Conservation (phyloP, 2,797 vertebrate genomes). For the Pogonophryne albipinna region DNA sequence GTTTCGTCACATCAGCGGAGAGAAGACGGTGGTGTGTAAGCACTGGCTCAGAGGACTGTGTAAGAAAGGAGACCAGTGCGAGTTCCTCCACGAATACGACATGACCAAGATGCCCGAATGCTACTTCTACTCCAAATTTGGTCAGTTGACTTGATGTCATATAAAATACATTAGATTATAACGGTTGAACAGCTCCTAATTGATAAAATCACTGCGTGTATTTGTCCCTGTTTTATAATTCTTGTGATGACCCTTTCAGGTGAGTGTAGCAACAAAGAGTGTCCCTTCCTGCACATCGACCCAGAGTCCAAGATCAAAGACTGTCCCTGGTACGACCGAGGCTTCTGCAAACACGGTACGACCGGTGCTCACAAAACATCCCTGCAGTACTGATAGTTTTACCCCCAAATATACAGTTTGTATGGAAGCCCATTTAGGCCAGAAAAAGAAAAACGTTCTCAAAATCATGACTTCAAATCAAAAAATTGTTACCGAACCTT, state of each 20-base stretch:
- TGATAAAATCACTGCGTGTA: not conserved
- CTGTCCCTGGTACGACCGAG: slow-evolving; percentile 99
- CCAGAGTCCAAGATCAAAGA: slow-evolving; percentile 99
- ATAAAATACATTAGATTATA: not conserved
- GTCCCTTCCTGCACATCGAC: slow-evolving; percentile 98
- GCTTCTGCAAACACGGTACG: slow-evolving; percentile 98
- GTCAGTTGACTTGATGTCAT: slow-evolving; percentile 76
- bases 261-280: slow-evolving; percentile 99
- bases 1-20: slow-evolving; percentile 97
- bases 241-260: slow-evolving; percentile 81
- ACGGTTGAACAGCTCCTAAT: not conserved
- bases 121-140: slow-evolving; percentile 99
- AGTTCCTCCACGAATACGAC: slow-evolving; percentile 98
- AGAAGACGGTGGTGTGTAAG: slow-evolving; percentile 99
- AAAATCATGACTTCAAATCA: too few relatives aligned
- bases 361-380: not conserved
- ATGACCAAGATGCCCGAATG: slow-evolving; percentile 99
- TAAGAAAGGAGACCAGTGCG: slow-evolving; percentile 99
- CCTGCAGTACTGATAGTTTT: not conserved
- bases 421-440: too few relatives aligned
- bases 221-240: not conserved
- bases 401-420: not conserved
- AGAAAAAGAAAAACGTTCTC: too few relatives aligned
- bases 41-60: slow-evolving; percentile 98
- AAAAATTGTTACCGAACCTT: too few relatives aligned